A percentile compares a stretch with the other conserved stretches of the same genome.
These are phyloP conservation scores for Pinna nobilis DNA, from an alignment of 1,140 invertebrate genomes.

Conservation along the genomic window DNA sequence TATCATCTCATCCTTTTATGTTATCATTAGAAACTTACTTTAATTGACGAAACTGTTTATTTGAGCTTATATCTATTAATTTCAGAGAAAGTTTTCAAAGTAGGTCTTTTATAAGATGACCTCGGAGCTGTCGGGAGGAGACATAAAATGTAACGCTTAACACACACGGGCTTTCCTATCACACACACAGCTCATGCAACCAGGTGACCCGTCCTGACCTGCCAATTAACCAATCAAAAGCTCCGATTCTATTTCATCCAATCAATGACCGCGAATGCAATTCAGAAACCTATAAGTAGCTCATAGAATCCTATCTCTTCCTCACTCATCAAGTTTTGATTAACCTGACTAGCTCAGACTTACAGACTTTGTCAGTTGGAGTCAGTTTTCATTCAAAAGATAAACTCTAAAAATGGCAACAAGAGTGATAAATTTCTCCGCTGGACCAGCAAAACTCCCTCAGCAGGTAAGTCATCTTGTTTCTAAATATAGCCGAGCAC, in stretches of 20 bases:
- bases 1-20: too few relatives aligned
- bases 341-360: too few relatives aligned
- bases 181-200: background rate
- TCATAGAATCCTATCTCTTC: background rate
- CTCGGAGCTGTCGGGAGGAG: background rate
- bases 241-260: too few relatives aligned
- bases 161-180: background rate
- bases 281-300: background rate
- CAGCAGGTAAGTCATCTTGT: conserved; percentile 17
- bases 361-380: background rate
- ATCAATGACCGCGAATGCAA: background rate
- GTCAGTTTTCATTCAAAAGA: background rate
- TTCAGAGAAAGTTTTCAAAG: too few relatives aligned
- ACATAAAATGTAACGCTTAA: background rate
- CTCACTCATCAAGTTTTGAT: conserved; percentile 5
- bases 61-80: too few relatives aligned
- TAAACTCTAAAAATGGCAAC: background rate
- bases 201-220: background rate
- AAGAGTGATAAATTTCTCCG: conserved; percentile 41
- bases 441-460: conserved; percentile 39
- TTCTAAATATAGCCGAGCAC: too few relatives aligned
- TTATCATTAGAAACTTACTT: too few relatives aligned
- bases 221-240: background rate
- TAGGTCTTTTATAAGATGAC: too few relatives aligned
- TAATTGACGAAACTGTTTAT: too few relatives aligned